Conservation (phyloP, 23 tunicate genomes). For the Aplidium turbinatum region DNA sequence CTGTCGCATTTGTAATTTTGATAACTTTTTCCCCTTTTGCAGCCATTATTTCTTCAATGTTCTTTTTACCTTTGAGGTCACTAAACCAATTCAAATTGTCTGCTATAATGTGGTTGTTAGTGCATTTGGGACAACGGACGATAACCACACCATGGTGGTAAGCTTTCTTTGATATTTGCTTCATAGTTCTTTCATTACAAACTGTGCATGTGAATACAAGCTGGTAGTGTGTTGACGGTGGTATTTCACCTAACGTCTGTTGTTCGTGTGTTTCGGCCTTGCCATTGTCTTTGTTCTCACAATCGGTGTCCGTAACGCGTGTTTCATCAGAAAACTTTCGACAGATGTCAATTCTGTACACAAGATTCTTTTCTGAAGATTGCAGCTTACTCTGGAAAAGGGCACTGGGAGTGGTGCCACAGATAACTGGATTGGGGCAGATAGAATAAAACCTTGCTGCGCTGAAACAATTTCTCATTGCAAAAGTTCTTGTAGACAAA, state of each 20-base stretch:
- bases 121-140: conserved; percentile 84
- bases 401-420: too few relatives aligned
- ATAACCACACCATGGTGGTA: conserved; percentile 96
- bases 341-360: too few relatives aligned
- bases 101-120: conserved; percentile 88
- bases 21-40: conserved; percentile 91
- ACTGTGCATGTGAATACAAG: conserved; percentile 89
- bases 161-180: conserved; percentile 80
- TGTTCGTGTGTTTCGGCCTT: too few relatives aligned
- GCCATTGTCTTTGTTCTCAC: too few relatives aligned
- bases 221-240: conserved; percentile 46
- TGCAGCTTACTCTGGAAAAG: too few relatives aligned
- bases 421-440: too few relatives aligned
- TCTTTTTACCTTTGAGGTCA: conserved; percentile 89
- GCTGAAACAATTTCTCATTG: too few relatives aligned
- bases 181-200: conserved; percentile 61
- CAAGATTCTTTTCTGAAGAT: too few relatives aligned
- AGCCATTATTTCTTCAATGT: conserved; percentile 95
- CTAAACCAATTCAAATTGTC: conserved; percentile 94
- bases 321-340: too few relatives aligned
- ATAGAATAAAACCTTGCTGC: too few relatives aligned
- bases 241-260: conserved; percentile 1
- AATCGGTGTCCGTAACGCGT: too few relatives aligned
- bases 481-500: too few relatives aligned
- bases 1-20: conserved; percentile 28